phyloP scores from a whole-genome alignment of 2,113 vertebrate genomes.

The Prochilodus magdalenae region DNA sequence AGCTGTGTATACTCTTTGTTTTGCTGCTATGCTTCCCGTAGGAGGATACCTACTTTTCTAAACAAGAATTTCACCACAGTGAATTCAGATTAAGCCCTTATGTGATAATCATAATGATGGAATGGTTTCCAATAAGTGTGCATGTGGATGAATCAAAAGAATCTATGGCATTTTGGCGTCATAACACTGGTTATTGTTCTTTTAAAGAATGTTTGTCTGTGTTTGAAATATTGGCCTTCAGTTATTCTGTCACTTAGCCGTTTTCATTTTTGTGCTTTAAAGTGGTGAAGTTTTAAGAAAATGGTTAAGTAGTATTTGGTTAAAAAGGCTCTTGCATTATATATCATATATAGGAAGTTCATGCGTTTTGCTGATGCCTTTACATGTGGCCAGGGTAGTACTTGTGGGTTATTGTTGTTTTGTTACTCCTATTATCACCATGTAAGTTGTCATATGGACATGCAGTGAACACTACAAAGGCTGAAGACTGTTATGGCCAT shows the following conservation, averaged over 20 bases:
- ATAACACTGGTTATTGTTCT: constrained; percentile 2
- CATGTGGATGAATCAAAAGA: neutral
- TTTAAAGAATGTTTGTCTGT: constrained; percentile 15
- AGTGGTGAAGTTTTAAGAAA: neutral
- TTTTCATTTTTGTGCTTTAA: neutral
- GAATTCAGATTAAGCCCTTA: constrained; percentile 1
- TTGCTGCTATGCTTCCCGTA: neutral
- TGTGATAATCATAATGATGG: neutral
- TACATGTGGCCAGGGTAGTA: no score
- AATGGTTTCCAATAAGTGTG: neutral
- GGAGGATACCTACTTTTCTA: neutral
- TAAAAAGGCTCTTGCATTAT: neutral
- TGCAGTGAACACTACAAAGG: neutral
- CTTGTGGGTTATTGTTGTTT: neutral
- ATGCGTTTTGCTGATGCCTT: neutral
- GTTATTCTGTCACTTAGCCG: neutral
- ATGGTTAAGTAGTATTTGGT: constrained; percentile 12
- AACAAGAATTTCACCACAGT: neutral
- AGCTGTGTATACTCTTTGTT: neutral
- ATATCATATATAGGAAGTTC: neutral
- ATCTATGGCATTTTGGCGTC: neutral
- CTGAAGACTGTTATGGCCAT: neutral
- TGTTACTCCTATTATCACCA: neutral
- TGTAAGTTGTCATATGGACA: neutral
- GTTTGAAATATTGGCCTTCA: constrained; percentile 12